Evolutionary conservation across 2,113 vertebrate species (phyloP).

Genomic region (Gavia stellata): DNA sequence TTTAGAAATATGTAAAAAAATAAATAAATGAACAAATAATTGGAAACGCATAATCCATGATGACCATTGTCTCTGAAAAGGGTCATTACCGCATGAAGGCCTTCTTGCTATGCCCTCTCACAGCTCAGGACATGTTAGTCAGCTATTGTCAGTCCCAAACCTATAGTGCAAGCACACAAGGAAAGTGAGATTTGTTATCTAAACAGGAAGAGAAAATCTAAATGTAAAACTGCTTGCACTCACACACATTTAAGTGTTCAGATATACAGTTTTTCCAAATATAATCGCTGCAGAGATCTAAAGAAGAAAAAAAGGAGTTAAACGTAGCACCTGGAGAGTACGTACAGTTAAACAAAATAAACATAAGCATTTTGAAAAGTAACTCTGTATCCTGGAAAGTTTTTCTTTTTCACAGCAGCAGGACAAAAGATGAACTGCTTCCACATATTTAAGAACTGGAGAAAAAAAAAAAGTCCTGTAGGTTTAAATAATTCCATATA

Average conservation of each 20-base stretch:
- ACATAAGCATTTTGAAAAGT: constrained; percentile 66
- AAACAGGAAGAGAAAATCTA: constrained; percentile 86
- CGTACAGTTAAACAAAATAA: constrained; percentile 69
- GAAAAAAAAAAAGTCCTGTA: neutral
- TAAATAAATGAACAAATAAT: constrained; percentile 85
- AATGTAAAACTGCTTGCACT: constrained; percentile 98
- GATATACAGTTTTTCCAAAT: constrained; percentile 96
- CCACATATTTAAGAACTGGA: constrained; percentile 22
- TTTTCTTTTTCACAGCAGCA: constrained; percentile 7
- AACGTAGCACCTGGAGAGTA: constrained; percentile 69
- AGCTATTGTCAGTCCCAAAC: constrained; percentile 87
- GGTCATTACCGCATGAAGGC: constrained; percentile 82
- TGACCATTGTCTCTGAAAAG: constrained; percentile 87
- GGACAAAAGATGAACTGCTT: constrained; percentile 37
- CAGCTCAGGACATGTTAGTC: constrained; percentile 88
- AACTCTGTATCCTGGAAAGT: constrained; percentile 23
- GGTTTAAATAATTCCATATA: constrained; percentile 1
- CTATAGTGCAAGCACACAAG: constrained; percentile 91
- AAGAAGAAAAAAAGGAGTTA: constrained; percentile 98
- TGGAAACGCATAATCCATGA: constrained; percentile 85
- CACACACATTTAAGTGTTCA: constrained; percentile 99
- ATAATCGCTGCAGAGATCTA: constrained; percentile 98
- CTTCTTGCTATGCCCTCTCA: constrained; percentile 85
- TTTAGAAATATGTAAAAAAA: constrained; percentile 81
- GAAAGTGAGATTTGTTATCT: constrained; percentile 86